Base-by-base conservation (phyloP, 2,797 vertebrate genomes). In the Jordanella pulchra region DNA sequence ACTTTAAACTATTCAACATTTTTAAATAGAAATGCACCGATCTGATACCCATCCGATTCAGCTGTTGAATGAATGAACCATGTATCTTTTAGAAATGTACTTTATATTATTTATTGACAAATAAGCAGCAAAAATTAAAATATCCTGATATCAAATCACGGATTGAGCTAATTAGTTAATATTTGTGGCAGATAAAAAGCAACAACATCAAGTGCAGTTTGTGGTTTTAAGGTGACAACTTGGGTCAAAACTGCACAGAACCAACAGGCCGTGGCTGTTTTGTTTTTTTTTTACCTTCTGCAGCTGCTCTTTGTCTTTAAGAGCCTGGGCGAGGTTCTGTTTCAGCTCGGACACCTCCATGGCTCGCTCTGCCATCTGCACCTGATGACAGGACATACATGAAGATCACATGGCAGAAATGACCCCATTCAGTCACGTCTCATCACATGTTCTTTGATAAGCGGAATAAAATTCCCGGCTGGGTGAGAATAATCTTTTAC, bases 341-440 rank as follows among this genome's bases (percentile, higher is more conserved):
- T 94, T 94, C 76, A 98, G 88, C 60, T 95, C 95, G 14, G 91
- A 94, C 92, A 97, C 95, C 89, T 95, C 95, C 32, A 91, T 94
- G 72, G 95, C 95, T 86, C 96, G 96, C 89, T 97, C 96, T 0
- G 94, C 92, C 90, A 97, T 93, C 56, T 96, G 96, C 87, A 96
- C 90, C 97, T 99, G 28, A 18, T 65, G 9, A 60, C 25, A 70
- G 7, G 58, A 70, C 48, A 75, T 28, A 71, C 21, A 63, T 65
- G 3, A 61, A 10, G 27, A 35, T 15, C 48, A 60, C 4, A 18
- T 7, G 44, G 4, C 5, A 17, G 2, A 12, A 77, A 44, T 66
- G 6, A 69, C 3, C 4, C 18, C 21, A 60, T 17, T 5, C 23
- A 27, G 30, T 30, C 30, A 15, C 47, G n/a, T 7, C 25, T 18